Percentiles rank a stretch among this genome's conserved stretches.
Evolutionary conservation across 2,113 vertebrate species (phyloP).

Genomic region (Oncorhynchus nerka): DNA sequence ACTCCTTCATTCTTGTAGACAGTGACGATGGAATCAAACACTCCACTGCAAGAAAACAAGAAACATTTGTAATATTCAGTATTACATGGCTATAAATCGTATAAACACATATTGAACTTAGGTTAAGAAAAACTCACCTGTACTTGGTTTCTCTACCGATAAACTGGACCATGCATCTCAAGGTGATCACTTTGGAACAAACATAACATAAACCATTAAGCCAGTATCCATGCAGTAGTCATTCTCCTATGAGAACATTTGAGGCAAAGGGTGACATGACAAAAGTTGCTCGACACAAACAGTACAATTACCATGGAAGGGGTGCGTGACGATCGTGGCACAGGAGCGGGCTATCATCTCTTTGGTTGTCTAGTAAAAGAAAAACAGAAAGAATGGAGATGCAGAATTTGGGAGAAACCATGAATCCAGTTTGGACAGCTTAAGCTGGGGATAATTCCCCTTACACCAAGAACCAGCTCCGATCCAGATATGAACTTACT

Average conservation of each 20-base stretch:
- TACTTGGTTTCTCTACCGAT: conserved; percentile 96
- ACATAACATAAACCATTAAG: not conserved
- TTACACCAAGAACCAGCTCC: no score
- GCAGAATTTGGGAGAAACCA: no score
- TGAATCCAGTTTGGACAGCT: no score
- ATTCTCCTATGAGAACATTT: no score
- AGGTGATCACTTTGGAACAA: conserved; percentile 84
- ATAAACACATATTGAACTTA: not conserved
- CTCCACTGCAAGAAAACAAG: conserved; percentile 72
- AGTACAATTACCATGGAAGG: conserved; percentile 84
- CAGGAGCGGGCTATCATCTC: conserved; percentile 96
- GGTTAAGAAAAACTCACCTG: conserved; percentile 71
- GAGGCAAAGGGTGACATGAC: no score
- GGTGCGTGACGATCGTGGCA: conserved; percentile 92
- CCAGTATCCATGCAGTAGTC: no score
- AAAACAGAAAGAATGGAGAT: not conserved
- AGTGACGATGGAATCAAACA: conserved; percentile 85
- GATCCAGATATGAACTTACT: no score
- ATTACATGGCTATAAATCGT: not conserved
- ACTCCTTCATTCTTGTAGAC: conserved; percentile 95
- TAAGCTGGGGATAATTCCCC: no score
- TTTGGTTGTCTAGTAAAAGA: conserved; percentile 81
- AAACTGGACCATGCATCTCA: conserved; percentile 97
- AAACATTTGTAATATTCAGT: not conserved
- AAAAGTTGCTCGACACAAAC: not conserved